Percentiles rank a stretch among this genome's conserved stretches.
phyloP scores from a whole-genome alignment of 2,113 vertebrate genomes.

The Egretta garzetta region DNA sequence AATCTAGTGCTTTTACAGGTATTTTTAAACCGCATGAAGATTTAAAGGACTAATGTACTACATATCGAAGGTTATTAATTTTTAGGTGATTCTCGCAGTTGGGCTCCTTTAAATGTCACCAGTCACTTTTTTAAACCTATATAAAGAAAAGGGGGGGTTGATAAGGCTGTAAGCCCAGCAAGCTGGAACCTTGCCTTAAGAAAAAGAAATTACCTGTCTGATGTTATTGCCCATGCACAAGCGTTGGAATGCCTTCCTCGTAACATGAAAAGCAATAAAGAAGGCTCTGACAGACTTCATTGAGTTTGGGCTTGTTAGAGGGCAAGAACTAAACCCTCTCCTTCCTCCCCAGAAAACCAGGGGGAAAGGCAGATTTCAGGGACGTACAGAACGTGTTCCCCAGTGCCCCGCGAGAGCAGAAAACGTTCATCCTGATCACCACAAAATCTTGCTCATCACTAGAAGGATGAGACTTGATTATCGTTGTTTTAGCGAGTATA shows the following conservation, averaged over 20 bases:
- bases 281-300: neutral
- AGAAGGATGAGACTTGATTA: neutral
- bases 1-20: neutral
- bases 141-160: neutral
- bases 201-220: neutral
- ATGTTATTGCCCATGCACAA: neutral
- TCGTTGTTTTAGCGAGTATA: neutral
- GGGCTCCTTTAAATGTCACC: constrained; percentile 2
- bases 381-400: accelerated
- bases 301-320: neutral
- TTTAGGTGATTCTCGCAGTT: neutral
- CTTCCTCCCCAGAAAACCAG: neutral
- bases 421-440: neutral
- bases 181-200: neutral
- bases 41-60: neutral
- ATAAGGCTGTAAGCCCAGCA: neutral
- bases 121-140: neutral
- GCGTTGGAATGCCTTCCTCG: neutral
- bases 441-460: neutral
- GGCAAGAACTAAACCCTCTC: neutral
- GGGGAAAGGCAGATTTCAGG: neutral
- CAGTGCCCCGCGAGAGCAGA: neutral
- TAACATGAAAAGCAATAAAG: neutral
- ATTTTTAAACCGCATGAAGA: neutral
- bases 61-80: neutral